Evolutionary conservation across 2,113 vertebrate genomes (phyloP).

Genomic region (Ursus arctos): DNA sequence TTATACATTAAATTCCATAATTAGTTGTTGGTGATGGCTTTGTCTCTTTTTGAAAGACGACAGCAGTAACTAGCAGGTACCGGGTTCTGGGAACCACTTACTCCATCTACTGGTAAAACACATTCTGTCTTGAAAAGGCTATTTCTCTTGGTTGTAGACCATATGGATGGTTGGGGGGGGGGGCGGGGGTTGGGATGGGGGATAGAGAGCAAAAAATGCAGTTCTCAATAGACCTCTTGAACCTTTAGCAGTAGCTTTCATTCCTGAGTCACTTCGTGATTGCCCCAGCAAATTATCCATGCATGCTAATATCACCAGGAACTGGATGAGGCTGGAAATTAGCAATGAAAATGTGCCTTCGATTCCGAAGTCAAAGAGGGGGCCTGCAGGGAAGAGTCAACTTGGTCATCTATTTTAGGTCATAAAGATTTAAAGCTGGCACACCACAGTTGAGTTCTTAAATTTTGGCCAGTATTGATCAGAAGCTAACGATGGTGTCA

Average conservation of each 20-base stretch:
- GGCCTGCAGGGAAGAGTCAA: not conserved
- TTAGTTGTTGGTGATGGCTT: not conserved
- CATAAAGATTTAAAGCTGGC: not conserved
- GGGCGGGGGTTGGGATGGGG: not conserved
- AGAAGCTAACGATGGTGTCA: not conserved
- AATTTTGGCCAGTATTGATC: not conserved
- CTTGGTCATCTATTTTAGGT: not conserved
- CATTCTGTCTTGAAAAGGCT: not conserved
- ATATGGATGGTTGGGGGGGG: not conserved
- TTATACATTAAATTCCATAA: not conserved
- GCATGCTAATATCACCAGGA: not conserved
- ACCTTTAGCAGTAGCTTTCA: not conserved
- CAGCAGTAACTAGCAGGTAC: not conserved
- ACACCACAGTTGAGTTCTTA: not conserved
- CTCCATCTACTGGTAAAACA: constrained; percentile 61
- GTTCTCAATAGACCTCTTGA: not conserved
- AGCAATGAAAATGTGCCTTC: not conserved
- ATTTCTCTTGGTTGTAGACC: not conserved
- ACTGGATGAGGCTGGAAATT: constrained; percentile 9
- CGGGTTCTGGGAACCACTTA: constrained; percentile 5
- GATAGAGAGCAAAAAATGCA: not conserved
- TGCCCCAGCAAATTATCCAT: not conserved
- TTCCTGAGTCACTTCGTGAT: not conserved
- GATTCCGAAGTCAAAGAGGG: not conserved
- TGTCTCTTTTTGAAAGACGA: not conserved